A percentile compares a stretch with the other conserved stretches of the same genome.
Conservation (phyloP, 2,888 invertebrate genomes). For the Dryobota labecula region DNA sequence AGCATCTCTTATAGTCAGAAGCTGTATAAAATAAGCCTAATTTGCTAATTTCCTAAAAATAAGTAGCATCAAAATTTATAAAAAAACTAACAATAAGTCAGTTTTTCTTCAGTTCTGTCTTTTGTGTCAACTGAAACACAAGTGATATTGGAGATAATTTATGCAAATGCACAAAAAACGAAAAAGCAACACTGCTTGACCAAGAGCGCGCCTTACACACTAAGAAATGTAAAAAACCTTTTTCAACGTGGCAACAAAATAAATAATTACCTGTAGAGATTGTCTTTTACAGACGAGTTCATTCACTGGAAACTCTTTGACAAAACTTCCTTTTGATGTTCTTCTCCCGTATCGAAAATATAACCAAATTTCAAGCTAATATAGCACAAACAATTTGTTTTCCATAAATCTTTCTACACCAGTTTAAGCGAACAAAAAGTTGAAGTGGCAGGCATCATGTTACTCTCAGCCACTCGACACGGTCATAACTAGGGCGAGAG, state of each 20-base stretch:
- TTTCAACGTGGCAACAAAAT: too few species aligned
- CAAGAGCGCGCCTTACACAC: too few species aligned
- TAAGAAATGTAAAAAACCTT: too few species aligned
- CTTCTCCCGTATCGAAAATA: too few species aligned
- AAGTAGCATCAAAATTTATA: not conserved
- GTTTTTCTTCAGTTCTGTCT: not conserved
- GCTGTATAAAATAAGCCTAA: not conserved
- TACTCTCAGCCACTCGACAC: constrained; percentile 48
- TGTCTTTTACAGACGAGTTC: not conserved
- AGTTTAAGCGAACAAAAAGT: constrained; percentile 37
- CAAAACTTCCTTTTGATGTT: not conserved
- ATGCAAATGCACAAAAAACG: too few species aligned
- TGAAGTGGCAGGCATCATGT: constrained; percentile 38
- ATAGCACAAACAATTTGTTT: constrained; percentile 28
- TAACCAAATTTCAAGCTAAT: too few species aligned
- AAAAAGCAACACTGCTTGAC: too few species aligned
- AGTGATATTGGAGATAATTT: too few species aligned
- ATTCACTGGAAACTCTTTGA: not conserved
- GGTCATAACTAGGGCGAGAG: constrained; percentile 49
- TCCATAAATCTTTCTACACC: constrained; percentile 20
- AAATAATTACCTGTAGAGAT: too few species aligned
- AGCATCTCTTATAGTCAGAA: too few species aligned
- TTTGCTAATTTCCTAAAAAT: not conserved
- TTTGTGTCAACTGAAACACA: too few species aligned
- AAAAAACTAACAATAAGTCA: too few species aligned